Conservation (phyloP, 2,113 vertebrate genomes). For the Myxocyprinus asiaticus region DNA sequence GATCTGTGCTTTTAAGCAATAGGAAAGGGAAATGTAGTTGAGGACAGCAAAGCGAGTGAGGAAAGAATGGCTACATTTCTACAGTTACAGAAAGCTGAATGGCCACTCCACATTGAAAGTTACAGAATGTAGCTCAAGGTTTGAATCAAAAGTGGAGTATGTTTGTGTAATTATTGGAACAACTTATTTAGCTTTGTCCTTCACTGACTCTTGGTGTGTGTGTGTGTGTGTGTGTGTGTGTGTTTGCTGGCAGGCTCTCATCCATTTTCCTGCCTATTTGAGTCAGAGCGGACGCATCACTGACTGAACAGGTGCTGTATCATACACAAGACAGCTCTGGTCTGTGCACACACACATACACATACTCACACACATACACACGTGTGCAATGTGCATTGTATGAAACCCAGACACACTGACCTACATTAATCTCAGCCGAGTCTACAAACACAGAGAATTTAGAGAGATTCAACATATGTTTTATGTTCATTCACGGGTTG, state of each 20-base stretch:
- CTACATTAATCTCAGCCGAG: constrained; percentile 71
- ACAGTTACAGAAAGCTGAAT: constrained; percentile 4
- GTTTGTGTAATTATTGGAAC: not conserved
- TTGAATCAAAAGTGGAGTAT: not conserved
- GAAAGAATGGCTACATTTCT: constrained; percentile 24
- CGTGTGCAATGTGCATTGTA: constrained; percentile 33
- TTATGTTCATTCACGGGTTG: not conserved
- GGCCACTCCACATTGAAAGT: not conserved
- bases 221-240: not conserved
- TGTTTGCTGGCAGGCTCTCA: not conserved
- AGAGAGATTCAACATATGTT: not conserved
- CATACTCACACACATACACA: constrained; percentile 60
- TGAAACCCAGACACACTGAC: constrained; percentile 72
- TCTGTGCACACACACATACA: constrained; percentile 51
- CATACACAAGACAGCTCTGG: constrained; percentile 8
- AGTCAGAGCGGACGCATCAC: constrained; percentile 9
- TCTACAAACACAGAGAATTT: constrained; percentile 3
- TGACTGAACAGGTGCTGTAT: constrained; percentile 27
- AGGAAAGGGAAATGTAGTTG: not conserved
- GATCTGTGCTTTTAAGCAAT: not conserved
- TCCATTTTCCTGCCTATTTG: constrained; percentile 21
- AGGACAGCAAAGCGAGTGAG: constrained; percentile 9
- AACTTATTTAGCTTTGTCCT: not conserved
- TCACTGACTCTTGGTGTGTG: not conserved
- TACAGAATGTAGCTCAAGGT: constrained; percentile 5